phyloP scores from a whole-genome alignment of 1,140 invertebrate genomes.

The Drosophila truncata region DNA sequence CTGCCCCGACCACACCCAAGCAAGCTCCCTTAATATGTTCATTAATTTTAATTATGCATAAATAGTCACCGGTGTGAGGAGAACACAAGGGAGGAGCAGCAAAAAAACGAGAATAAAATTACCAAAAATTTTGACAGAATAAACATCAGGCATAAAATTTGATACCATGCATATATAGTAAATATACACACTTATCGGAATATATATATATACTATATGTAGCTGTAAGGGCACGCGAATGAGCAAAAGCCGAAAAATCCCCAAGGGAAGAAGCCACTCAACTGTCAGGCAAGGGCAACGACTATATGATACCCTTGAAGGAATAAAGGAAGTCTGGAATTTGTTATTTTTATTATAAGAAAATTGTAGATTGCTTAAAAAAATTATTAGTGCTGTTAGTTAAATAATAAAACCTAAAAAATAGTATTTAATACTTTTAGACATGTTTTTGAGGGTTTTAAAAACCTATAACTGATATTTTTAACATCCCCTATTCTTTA shows the following conservation, averaged over 20 bases:
- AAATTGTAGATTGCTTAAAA: too few species aligned
- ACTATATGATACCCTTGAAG: neutral
- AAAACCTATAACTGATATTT: too few species aligned
- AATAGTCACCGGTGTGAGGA: conserved; percentile 53
- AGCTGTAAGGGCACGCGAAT: conserved; percentile 21
- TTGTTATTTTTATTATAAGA: neutral
- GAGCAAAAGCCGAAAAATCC: neutral
- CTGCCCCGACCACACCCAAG: conserved; percentile 16
- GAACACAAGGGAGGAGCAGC: conserved; percentile 9
- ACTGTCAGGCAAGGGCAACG: neutral
- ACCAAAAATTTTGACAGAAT: neutral
- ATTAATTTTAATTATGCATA: conserved; percentile 81
- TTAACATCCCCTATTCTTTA: too few species aligned
- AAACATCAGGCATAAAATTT: conserved; percentile 33
- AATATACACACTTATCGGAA: neutral
- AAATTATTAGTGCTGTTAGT: too few species aligned
- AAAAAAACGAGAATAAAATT: conserved; percentile 33
- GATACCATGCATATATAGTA: conserved; percentile 13
- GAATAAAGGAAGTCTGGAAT: too few species aligned
- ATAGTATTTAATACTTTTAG: too few species aligned
- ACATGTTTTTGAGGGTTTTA: too few species aligned
- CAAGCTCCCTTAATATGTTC: conserved; percentile 68
- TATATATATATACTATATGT: neutral
- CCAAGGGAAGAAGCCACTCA: conserved; percentile 21
- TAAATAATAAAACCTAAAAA: too few species aligned